Evolutionary conservation across 1,140 invertebrate species (phyloP), one percentile per base, ranked within the genome.

Genomic region (Maniola jurtina): DNA sequence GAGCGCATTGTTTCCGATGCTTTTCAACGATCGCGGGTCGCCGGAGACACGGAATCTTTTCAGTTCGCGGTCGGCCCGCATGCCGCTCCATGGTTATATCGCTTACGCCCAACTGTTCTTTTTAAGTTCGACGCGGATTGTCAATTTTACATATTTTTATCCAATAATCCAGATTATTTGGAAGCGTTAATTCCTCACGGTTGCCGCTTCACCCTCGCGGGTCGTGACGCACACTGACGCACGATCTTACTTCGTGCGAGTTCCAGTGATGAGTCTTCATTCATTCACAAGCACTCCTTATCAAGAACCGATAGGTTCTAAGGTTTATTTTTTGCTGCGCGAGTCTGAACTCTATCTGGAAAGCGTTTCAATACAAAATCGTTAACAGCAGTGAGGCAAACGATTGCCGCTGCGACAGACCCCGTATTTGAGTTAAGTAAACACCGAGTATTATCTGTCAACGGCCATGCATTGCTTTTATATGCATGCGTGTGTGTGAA

Each of bases 381-480:
- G 79, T 59, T 52, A 70, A 72, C 54, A 45, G 64, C 45, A 47
- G 56, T 62, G 59, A 58, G 61, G 55, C 60, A 71, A 74, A 73
- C 73, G 75, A 73, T 70, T 68, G 72, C 64, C 68, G 76, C 70
- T 73, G 66, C 70, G 75, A 71, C 70, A 84, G 84, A 88, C 85
- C 79, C 83, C 81, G 81, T 67, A 84, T 80, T 87, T 81, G 83
- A 86, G 88, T 90, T 89, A 89, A 88, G 88, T 89, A 90, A 90
- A 90, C 86, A 90, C 85, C 71, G 84, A 88, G 85, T 88, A 90
- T 90, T 90, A 90, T 90, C 88, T 90, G 88, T 88, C 85, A 90
- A 88, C 88, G 84, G 84, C 83, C 83, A 89, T 83, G 81, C 82
- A 87, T 72, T 72, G 76, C 68, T 68, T 74, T 73, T 64, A 25